Conservation (phyloP, 2,888 invertebrate species). For the Graphium colonna region DNA sequence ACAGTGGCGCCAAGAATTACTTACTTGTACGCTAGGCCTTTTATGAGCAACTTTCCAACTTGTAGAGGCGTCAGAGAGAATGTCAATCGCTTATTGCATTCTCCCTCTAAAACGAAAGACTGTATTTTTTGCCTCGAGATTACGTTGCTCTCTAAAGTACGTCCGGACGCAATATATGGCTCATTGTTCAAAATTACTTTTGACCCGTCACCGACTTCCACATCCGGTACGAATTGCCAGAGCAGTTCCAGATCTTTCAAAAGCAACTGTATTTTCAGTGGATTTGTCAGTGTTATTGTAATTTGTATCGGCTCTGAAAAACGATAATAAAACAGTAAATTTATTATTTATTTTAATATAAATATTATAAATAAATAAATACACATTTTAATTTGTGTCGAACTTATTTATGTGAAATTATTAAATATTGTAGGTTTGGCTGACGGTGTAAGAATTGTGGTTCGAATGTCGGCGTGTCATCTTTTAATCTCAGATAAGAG, state of each 20-base stretch:
- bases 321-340: no score
- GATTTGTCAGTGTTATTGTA: slow-evolving; percentile 87
- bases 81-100: slow-evolving; percentile 81
- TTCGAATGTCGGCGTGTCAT: no score
- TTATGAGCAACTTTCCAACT: slow-evolving; percentile 86
- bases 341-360: background rate
- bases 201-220: slow-evolving; percentile 39
- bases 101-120: slow-evolving; percentile 78
- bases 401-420: no score
- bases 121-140: slow-evolving; percentile 81
- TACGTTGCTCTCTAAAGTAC: slow-evolving; percentile 50
- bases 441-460: no score
- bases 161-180: slow-evolving; percentile 50
- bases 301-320: slow-evolving; percentile 88
- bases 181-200: slow-evolving; percentile 51
- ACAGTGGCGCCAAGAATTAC: no score
- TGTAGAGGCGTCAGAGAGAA: slow-evolving; percentile 86
- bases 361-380: no score
- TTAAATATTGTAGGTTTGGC: no score
- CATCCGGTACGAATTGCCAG: slow-evolving; percentile 81
- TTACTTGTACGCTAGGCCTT: slow-evolving; percentile 86
- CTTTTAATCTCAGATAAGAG: no score
- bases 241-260: slow-evolving; percentile 85
- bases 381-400: no score
- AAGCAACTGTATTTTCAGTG: slow-evolving; percentile 85